Evolutionary conservation across 1,140 invertebrate species (phyloP), one percentile per base, ranked within the genome.

Genomic region (Microplitis demolitor): DNA sequence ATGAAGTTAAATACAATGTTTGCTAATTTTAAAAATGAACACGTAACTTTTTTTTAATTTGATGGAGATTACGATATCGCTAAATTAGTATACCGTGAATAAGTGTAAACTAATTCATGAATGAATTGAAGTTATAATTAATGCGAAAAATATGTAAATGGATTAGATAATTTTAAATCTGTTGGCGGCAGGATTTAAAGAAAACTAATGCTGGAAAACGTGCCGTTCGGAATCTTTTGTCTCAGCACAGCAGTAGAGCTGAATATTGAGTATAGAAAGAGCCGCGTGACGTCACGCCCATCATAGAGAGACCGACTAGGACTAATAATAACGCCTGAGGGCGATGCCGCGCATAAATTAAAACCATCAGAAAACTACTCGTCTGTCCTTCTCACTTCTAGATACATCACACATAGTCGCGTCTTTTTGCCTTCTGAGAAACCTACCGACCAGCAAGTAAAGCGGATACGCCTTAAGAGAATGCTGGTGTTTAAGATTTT

Each of bases 321-420:
- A 81, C 82, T 85, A 86, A 86, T 45, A 45, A 45, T 85, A 85
- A 85, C 81, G 84, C 81, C 79, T 70, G 53, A 11, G 72, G 77
- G 82, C 75, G 67, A 78, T 77, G 79, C 79, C 34, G 76, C 81
- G 85, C 84, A 85, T 85, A 87, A 85, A 86, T 86, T 87, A 84
- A 82, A 84, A 85, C 78, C 76, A 24, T 24, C 24, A 79, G 77
- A 77, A 76, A 80, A 45, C 39, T 45, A 78, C 77, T 76, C 71
- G 74, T 74, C 72, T 69, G 76, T 16, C 24, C 24, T 58, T 31
- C 9, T 58, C 16, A 0, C 56, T 58, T 16, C 56, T 58, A 45
- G 39, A 45, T 45, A 45, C 39, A 45, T 45, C 39, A 45, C 5
- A 45, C 39, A 3, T 45, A 45, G 24, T 24, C 24, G 39, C 39